Conservation (phyloP, 2,888 invertebrate genomes). For the Stenotaenia linearis region DNA sequence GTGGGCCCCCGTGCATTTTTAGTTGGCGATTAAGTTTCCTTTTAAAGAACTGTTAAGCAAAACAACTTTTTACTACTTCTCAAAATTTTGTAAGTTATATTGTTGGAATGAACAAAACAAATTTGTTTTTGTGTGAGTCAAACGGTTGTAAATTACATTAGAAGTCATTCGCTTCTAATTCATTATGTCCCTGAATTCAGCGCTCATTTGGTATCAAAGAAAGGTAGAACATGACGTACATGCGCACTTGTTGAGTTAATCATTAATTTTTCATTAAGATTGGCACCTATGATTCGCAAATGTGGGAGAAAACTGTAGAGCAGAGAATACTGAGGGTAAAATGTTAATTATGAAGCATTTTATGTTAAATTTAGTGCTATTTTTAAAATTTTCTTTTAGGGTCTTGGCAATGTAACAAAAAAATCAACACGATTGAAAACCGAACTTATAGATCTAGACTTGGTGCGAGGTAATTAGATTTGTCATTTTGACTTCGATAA, state of each 20-base stretch:
- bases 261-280: conserved; percentile 56
- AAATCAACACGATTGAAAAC: conserved; percentile 76
- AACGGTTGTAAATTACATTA: not conserved
- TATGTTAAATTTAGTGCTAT: not conserved
- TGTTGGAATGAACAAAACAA: too few relatives aligned
- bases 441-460: conserved; percentile 91
- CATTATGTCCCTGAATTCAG: conserved; percentile 38
- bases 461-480: conserved; percentile 69
- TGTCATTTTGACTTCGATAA: not conserved
- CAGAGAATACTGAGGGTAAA: conserved; percentile 65
- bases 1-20: not conserved
- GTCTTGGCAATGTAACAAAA: conserved; percentile 71
- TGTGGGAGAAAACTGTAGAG: conserved; percentile 95
- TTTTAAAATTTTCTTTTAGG: conserved; percentile 52
- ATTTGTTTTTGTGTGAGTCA: too few relatives aligned
- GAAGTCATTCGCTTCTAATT: not conserved
- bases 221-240: conserved; percentile 45
- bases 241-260: not conserved
- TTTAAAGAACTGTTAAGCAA: not conserved
- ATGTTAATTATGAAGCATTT: not conserved
- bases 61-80: not conserved
- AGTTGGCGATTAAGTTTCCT: not conserved
- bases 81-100: too few relatives aligned
- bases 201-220: conserved; percentile 69
- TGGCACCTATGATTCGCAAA: conserved; percentile 92